Evolutionary conservation across 2,888 invertebrate genomes (phyloP), one percentile per base, ranked within the genome.

Genomic region (Agonum fuliginosum): DNA sequence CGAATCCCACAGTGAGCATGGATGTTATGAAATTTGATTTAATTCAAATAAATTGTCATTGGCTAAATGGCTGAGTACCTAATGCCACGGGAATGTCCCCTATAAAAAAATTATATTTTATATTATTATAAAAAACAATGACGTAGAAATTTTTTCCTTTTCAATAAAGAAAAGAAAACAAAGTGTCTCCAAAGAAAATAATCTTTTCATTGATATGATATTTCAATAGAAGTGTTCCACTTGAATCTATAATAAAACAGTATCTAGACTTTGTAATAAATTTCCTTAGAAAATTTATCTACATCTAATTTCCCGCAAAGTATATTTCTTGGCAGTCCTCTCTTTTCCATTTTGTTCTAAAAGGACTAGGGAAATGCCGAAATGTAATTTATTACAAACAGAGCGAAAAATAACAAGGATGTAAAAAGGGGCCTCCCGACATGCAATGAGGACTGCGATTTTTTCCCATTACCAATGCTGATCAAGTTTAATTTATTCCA

Each of bases 351-450:
- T 54, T 12, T 24, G 54, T 54, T 54, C 70, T 14, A 30, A 51
- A 17, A 0, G 19, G 43, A 19, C 58, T 20, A 19, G 30, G 41
- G 19, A 62, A 62, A 65, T 46, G 19, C 58, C 67, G 19, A 62
- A 62, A 65, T 46, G 74, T 74, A 74, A 74, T 74, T 74, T 74
- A 74, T 74, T 65, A 74, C 74, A 74, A 74, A 74, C 74, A 74
- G 74, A 74, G 19, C 62, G 74, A 74, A 74, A 62, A 62, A 74
- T 74, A 74, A 74, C 74, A 74, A 41, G 74, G 41, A 74, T 74
- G 62, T 58, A 58, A 58, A 73, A 74, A 73, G 46, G 48, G n/a
- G n/a, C n/a, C n/a, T n/a, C n/a, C n/a, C n/a, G n/a, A 72, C 67
- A 41, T 2, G 0, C 22, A 41, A 20, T 22, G 30, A 17, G 30